A percentile compares a stretch with the other conserved stretches of the same genome.
Conservation (phyloP, 2,888 invertebrate species). For the Brachyptera risi region DNA sequence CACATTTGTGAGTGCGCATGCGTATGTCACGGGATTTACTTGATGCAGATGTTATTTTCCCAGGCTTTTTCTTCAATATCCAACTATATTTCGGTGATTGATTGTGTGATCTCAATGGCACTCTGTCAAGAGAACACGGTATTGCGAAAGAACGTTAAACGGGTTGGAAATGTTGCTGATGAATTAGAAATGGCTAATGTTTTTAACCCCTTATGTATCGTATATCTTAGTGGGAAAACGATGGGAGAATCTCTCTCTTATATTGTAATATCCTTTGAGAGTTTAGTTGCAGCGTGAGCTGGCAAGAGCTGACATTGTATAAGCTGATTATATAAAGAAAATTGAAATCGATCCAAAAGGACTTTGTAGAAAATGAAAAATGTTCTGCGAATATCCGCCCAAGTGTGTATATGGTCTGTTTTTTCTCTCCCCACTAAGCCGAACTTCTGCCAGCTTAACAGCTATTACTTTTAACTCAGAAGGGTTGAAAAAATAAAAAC, state of each 20-base stretch:
- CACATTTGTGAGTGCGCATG: too few species aligned
- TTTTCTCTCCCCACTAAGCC: background rate
- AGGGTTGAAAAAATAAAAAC: conserved; percentile 11
- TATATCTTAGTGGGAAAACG: too few species aligned
- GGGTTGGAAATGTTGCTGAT: conserved; percentile 14
- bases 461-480: conserved; percentile 13
- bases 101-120: background rate
- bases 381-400: conserved; percentile 7
- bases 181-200: conserved; percentile 24
- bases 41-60: too few species aligned
- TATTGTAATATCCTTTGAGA: conserved; percentile 24
- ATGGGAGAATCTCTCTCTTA: background rate
- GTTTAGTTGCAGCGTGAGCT: background rate
- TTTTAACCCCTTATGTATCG: too few species aligned
- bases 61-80: too few species aligned
- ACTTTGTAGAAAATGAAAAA: conserved; percentile 25
- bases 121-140: conserved; percentile 1
- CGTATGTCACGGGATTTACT: too few species aligned
- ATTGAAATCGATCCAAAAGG: conserved; percentile 25
- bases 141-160: conserved; percentile 13
- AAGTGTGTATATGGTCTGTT: background rate
- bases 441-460: conserved; percentile 13
- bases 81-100: conserved; percentile 2
- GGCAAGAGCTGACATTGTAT: conserved; percentile 17
- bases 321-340: conserved; percentile 29